A percentile compares a stretch with the other conserved stretches of the same genome.
phyloP scores from a whole-genome alignment of 2,113 vertebrate species.

The Myotis brandtii region DNA sequence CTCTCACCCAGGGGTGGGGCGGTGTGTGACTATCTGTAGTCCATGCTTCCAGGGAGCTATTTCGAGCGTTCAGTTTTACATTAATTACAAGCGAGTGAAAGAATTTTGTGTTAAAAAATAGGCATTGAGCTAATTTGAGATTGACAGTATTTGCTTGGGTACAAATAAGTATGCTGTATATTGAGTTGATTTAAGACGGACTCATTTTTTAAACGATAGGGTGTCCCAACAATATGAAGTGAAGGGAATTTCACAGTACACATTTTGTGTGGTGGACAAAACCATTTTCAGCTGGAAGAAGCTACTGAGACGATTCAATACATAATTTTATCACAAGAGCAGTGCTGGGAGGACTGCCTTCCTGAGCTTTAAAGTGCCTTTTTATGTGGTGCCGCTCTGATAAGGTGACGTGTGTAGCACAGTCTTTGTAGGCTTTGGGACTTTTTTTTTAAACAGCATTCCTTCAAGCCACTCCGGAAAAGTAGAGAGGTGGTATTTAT shows the following conservation, averaged over 20 bases:
- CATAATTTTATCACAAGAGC: background rate
- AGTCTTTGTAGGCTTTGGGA: background rate
- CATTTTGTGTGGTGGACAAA: background rate
- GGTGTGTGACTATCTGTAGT: background rate
- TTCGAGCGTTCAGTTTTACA: conserved; percentile 40
- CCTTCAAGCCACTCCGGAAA: background rate
- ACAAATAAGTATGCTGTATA: background rate
- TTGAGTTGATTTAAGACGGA: background rate
- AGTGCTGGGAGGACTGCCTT: background rate
- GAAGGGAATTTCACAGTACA: background rate
- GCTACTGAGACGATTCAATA: background rate
- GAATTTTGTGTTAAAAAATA: conserved; percentile 25
- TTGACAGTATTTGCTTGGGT: background rate
- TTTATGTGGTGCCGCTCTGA: background rate
- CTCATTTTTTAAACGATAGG: background rate
- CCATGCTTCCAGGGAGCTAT: conserved; percentile 2
- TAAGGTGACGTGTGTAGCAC: background rate
- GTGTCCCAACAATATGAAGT: background rate
- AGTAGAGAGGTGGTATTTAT: background rate
- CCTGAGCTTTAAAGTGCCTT: background rate
- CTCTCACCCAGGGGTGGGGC: conserved; percentile 45
- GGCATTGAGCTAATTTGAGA: background rate
- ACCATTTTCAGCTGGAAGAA: background rate
- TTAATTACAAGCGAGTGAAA: background rate
- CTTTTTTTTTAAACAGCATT: background rate